These are phyloP conservation scores for Griposia aprilina DNA, from an alignment of 2,888 invertebrate species.

Conservation along the genomic window DNA sequence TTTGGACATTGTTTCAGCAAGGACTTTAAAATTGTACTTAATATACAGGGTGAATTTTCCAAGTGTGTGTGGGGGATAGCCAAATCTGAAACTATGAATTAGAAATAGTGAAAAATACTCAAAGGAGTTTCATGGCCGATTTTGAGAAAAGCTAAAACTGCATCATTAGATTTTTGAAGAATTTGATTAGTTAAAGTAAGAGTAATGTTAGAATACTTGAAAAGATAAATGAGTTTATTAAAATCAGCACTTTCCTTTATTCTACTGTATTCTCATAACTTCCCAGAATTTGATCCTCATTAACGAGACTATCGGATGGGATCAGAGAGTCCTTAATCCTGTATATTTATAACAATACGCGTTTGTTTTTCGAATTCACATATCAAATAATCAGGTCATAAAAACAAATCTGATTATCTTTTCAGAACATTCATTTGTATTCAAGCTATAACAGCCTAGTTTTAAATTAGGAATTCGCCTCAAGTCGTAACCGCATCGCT, in stretches of 20 bases:
- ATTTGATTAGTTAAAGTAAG: neutral
- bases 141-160: neutral
- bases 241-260: neutral
- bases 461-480: constrained; percentile 16
- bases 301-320: neutral
- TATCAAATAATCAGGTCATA: neutral
- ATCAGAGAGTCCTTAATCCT: neutral
- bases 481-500: constrained; percentile 8
- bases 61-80: neutral
- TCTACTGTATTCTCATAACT: neutral
- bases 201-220: neutral
- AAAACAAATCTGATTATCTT: neutral
- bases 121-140: neutral
- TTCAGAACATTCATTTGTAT: constrained; percentile 6
- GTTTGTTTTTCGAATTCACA: neutral
- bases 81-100: neutral
- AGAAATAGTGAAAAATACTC: neutral
- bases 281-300: neutral
- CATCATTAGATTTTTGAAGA: neutral
- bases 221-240: neutral
- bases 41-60: neutral
- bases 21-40: neutral
- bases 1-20: neutral
- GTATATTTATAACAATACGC: neutral
- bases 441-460: neutral